phyloP scores from a whole-genome alignment of 2,888 invertebrate species.

The Bimastos eiseni region DNA sequence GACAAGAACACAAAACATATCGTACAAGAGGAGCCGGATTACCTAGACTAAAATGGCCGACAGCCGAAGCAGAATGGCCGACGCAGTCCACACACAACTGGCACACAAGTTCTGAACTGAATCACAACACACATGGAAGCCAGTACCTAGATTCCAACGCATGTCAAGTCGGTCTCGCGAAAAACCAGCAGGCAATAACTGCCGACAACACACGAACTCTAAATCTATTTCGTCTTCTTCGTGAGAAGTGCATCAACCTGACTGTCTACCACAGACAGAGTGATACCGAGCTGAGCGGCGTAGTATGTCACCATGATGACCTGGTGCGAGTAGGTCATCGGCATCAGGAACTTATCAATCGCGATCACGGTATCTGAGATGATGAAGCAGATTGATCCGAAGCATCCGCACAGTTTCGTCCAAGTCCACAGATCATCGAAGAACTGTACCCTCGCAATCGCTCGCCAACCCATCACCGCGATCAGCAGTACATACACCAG shows the following conservation, averaged over 20 bases:
- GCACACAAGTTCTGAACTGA: not conserved
- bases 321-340: conserved; percentile 73
- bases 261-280: conserved; percentile 70
- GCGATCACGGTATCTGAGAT: conserved; percentile 82
- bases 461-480: conserved; percentile 82
- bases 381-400: conserved; percentile 76
- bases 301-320: conserved; percentile 88
- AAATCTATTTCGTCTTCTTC: not conserved
- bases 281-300: conserved; percentile 82
- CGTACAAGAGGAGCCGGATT: not conserved
- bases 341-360: conserved; percentile 74
- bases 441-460: conserved; percentile 66
- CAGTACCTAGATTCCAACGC: not conserved
- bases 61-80: not conserved
- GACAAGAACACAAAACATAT: not conserved
- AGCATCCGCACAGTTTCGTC: conserved; percentile 72
- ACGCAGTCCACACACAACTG: not conserved
- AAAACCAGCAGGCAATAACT: not conserved
- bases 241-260: conserved; percentile 51
- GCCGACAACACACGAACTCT: too few relatives aligned
- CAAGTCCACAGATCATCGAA: conserved; percentile 71
- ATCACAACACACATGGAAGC: not conserved
- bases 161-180: not conserved
- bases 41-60: not conserved
- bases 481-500: conserved; percentile 73